Evolutionary conservation across 2,113 vertebrate species (phyloP).

Genomic region (Elanus axillaris): DNA sequence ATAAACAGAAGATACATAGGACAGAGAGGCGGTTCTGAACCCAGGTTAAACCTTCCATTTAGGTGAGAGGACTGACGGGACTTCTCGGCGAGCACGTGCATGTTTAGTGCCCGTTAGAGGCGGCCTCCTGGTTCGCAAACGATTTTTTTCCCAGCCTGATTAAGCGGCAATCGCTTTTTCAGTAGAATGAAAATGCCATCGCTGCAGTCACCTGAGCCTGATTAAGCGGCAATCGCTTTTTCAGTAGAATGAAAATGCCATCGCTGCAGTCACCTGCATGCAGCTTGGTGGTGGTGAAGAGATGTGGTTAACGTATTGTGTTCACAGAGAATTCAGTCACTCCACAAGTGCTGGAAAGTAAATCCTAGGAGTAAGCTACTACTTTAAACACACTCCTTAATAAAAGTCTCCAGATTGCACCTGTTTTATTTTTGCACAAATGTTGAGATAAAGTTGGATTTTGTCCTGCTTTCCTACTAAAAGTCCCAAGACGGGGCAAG

Average conservation of each 20-base stretch:
- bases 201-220: not conserved
- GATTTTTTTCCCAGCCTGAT: not conserved
- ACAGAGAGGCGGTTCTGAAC: not conserved
- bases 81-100: no score
- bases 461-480: not conserved
- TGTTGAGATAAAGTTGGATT: not conserved
- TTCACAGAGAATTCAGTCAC: not conserved
- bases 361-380: not conserved
- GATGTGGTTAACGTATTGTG: accelerated
- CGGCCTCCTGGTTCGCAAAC: not conserved
- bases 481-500: not conserved
- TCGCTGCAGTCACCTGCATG: accelerated
- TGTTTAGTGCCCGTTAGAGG: not conserved
- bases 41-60: not conserved
- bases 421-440: not conserved
- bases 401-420: not conserved
- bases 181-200: not conserved
- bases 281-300: not conserved
- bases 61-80: not conserved
- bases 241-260: not conserved
- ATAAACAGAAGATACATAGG: not conserved
- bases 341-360: not conserved
- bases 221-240: not conserved
- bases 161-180: not conserved
- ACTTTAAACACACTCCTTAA: not conserved